These are phyloP conservation scores for Lophura swinhoii DNA, from an alignment of 2,797 vertebrate genomes.

Conservation along the genomic window DNA sequence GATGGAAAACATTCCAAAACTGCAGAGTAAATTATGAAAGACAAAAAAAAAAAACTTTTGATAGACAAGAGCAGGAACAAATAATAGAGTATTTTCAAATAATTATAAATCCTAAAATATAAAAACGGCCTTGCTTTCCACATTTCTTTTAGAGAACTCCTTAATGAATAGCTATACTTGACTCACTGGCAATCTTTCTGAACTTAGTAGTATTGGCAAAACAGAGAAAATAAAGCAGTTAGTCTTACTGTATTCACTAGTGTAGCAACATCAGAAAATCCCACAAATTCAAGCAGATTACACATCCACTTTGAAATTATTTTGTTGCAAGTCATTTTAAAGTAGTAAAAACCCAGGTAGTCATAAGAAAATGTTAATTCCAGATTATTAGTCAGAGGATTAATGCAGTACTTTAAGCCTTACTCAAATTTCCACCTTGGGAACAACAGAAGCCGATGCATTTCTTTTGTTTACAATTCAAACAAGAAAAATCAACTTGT, in stretches of 20 bases:
- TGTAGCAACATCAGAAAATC: neutral
- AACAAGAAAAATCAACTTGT: neutral
- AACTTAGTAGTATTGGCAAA: neutral
- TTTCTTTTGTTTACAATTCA: neutral
- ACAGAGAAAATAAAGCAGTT: neutral
- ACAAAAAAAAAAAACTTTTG: neutral
- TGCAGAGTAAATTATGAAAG: neutral
- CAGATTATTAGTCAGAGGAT: neutral
- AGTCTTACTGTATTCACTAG: neutral
- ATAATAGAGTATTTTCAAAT: neutral
- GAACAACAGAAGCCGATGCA: neutral
- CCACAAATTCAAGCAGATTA: neutral
- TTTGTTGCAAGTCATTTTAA: neutral
- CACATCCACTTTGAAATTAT: neutral
- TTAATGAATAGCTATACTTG: neutral
- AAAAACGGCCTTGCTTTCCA: neutral
- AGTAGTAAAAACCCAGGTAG: neutral
- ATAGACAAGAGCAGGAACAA: neutral
- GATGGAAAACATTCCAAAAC: neutral
- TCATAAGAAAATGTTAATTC: neutral
- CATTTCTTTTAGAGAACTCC: neutral
- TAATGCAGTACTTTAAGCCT: neutral
- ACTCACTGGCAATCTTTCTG: neutral
- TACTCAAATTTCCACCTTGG: neutral
- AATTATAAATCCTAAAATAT: neutral